Conservation (phyloP, 2,797 vertebrate genomes). For the Lithobates pipiens region DNA sequence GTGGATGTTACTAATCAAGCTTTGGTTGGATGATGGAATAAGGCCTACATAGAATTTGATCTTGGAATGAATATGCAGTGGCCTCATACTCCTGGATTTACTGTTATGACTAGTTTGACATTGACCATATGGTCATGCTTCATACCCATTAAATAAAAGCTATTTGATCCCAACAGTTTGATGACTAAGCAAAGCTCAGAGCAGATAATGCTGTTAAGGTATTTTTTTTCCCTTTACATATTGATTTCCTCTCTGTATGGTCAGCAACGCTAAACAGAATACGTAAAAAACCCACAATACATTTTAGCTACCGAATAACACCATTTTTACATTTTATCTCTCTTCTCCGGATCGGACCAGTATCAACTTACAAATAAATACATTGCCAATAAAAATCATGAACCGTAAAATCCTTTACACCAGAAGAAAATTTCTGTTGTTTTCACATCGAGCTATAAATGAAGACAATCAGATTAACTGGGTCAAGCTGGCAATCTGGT, state of each 20-base stretch:
- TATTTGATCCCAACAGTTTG: constrained; percentile 3
- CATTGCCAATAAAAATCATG: too few relatives aligned
- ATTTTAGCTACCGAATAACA: neutral
- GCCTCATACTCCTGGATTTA: neutral
- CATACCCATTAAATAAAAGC: neutral
- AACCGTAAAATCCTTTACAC: neutral
- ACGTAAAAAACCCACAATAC: neutral
- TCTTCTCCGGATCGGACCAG: neutral
- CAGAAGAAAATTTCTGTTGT: neutral
- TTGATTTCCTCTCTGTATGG: constrained; percentile 12
- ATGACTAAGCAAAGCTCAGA: neutral
- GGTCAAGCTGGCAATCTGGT: constrained; percentile 12
- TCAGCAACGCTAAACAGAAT: neutral
- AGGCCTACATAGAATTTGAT: too few relatives aligned
- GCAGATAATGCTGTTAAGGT: neutral
- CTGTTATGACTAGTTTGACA: neutral
- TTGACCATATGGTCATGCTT: neutral
- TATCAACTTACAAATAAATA: too few relatives aligned
- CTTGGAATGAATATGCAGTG: neutral
- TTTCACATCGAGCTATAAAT: neutral
- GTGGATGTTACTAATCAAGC: too few relatives aligned
- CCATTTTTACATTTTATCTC: neutral
- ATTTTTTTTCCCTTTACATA: neutral
- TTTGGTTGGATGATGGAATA: too few relatives aligned
- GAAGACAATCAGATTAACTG: neutral